phyloP scores from a whole-genome alignment of 1,140 invertebrate genomes.

The Hycleus cichorii region DNA sequence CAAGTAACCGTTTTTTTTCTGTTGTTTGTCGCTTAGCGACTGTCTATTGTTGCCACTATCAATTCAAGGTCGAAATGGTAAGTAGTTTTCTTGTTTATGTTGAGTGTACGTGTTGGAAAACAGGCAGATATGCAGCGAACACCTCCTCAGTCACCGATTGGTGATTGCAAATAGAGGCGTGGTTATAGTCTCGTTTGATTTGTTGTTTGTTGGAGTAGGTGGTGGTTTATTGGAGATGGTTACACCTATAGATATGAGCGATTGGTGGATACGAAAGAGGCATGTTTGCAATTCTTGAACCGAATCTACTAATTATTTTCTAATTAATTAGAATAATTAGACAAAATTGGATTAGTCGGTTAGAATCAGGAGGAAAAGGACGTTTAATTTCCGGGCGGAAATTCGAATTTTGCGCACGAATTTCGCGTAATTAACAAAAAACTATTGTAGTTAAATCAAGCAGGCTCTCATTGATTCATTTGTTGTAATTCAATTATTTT shows the following conservation, averaged over 20 bases:
- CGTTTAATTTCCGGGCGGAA: neutral
- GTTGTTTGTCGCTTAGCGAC: neutral
- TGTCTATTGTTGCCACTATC: conserved; percentile 7
- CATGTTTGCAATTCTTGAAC: neutral
- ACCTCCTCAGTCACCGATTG: conserved; percentile 4
- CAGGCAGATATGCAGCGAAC: neutral
- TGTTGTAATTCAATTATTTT: too few species aligned
- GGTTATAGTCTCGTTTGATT: neutral
- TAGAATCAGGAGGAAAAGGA: conserved; percentile 14
- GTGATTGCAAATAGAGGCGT: neutral
- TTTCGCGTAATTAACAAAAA: too few species aligned
- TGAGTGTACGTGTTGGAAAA: neutral
- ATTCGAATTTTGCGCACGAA: too few species aligned
- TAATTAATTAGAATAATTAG: neutral
- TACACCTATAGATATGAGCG: neutral
- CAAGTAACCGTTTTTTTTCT: neutral
- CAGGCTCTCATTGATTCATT: too few species aligned
- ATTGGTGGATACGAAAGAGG: conserved; percentile 1
- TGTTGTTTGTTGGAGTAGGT: too few species aligned
- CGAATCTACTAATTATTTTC: neutral
- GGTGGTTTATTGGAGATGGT: neutral
- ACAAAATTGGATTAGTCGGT: neutral
- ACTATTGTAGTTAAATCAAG: too few species aligned
- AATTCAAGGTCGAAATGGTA: conserved; percentile 10
- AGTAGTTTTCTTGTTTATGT: neutral